Evolutionary conservation across 1,140 invertebrate genomes (phyloP), one percentile per base, ranked within the genome.

Genomic region (Rhysida immarginata): DNA sequence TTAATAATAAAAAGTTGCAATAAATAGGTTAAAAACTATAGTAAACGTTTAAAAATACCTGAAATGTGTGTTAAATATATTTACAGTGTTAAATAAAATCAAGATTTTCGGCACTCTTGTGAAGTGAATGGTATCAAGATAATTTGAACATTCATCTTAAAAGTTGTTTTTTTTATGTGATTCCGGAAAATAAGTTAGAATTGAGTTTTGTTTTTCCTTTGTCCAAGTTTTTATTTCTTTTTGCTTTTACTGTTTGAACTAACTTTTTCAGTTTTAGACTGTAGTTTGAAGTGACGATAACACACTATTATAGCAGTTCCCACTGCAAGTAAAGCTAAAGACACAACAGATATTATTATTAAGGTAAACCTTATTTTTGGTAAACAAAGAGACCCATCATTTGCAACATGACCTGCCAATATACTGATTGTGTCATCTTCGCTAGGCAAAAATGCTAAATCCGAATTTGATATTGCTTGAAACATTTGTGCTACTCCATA

Each of bases 381-480:
- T 5, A 51, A 25, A 27, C 49, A 51, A 11, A 51, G 21, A 8
- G 21, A 13, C 5, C 49, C 49, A 27, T 51, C 49, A 26, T 20
- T 11, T 5, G 16, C 49, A 3, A 27, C 24, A 26, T 51, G 49
- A 20, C 49, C 49, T 13, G 49, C 23, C 8, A 51, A 51, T 3
- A 51, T 20, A 8, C 5, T 25, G 5, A 51, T 25, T 26, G 5
- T 27, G 26, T 51, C 49, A 26, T 11, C 11, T 11, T 13, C 13
- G 21, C 49, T 54, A 16, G 53, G 53, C 18, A 42, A 11, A 54
- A 54, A 54, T 24, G 53, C 53, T 8, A 54, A 26, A 54, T 54
- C 53, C 11, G 53, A 26, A 23, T 25, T 23, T 8, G 53, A 54
- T 11, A 54, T 45, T 24, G 53, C 53, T 20, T 21, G 8, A 25